These are phyloP conservation scores for Proctacanthus coquilletti DNA, from an alignment of 1,140 invertebrate species.

Conservation along the genomic window DNA sequence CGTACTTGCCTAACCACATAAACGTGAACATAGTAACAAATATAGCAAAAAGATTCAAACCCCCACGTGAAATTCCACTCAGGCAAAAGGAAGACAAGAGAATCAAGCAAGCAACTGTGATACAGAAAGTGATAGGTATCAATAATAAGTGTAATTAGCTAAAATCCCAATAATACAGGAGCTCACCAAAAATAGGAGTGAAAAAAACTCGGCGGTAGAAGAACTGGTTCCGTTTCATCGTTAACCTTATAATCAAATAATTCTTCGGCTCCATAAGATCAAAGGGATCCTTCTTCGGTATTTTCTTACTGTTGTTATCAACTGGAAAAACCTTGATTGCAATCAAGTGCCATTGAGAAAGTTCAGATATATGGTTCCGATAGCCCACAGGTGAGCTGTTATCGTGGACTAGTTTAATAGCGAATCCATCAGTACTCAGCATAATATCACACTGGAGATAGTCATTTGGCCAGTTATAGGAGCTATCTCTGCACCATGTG, in stretches of 20 bases:
- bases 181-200: constrained; percentile 16
- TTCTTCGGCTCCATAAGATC: constrained; percentile 11
- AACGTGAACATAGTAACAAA: constrained; percentile 13
- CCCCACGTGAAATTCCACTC: constrained; percentile 19
- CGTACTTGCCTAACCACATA: constrained; percentile 20
- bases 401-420: constrained; percentile 6
- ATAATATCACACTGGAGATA: constrained; percentile 15
- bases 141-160: not conserved
- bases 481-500: constrained; percentile 20
- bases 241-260: constrained; percentile 18
- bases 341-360: constrained; percentile 21
- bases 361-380: constrained; percentile 17
- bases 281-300: constrained; percentile 7
- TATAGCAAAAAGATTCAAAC: constrained; percentile 16
- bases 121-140: not conserved
- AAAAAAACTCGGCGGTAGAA: constrained; percentile 19
- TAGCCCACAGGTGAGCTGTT: constrained; percentile 8
- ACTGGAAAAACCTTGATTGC: constrained; percentile 11
- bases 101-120: constrained; percentile 15
- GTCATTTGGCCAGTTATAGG: constrained; percentile 22
- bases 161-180: not conserved
- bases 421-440: constrained; percentile 11
- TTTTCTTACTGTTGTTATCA: constrained; percentile 10
- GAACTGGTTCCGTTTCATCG: constrained; percentile 12
- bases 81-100: constrained; percentile 19